A percentile compares a stretch with the other conserved stretches of the same genome.
Conservation (phyloP, 2,113 vertebrate species). For the Noturus placidus region DNA sequence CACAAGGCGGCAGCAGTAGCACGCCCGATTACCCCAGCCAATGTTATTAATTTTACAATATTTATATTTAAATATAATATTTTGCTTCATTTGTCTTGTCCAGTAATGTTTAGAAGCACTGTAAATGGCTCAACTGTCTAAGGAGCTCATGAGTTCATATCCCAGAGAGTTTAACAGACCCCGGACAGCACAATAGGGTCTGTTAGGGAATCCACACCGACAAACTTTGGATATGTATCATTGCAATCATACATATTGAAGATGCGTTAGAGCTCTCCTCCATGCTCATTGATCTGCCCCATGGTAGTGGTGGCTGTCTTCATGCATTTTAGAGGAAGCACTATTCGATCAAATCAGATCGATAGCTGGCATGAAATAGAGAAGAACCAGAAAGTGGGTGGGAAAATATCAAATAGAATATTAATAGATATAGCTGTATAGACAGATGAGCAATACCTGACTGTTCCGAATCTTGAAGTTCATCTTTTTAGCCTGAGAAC, state of each 20-base stretch:
- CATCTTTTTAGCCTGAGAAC: background rate
- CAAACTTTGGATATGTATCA: background rate
- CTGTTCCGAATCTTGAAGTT: background rate
- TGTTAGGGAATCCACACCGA: background rate
- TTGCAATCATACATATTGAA: background rate
- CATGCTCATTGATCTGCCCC: background rate
- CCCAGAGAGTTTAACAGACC: background rate
- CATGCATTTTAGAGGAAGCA: background rate
- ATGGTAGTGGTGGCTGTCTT: background rate
- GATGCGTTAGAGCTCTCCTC: background rate
- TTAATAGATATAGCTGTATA: background rate
- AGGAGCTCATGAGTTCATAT: background rate
- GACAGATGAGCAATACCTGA: background rate
- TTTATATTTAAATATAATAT: too few relatives aligned
- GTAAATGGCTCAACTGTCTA: background rate
- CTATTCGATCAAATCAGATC: background rate
- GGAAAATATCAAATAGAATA: background rate
- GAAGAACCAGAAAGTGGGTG: background rate
- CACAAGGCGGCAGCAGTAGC: slow-evolving; percentile 64
- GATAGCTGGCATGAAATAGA: background rate
- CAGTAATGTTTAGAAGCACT: background rate
- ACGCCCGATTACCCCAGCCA: slow-evolving; percentile 78
- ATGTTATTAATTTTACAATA: slow-evolving; percentile 64
- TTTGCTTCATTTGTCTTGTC: background rate
- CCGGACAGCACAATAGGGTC: background rate